These are phyloP conservation scores for Temnothorax unifasciatus DNA, from an alignment of 2,888 invertebrate genomes.

Conservation along the genomic window DNA sequence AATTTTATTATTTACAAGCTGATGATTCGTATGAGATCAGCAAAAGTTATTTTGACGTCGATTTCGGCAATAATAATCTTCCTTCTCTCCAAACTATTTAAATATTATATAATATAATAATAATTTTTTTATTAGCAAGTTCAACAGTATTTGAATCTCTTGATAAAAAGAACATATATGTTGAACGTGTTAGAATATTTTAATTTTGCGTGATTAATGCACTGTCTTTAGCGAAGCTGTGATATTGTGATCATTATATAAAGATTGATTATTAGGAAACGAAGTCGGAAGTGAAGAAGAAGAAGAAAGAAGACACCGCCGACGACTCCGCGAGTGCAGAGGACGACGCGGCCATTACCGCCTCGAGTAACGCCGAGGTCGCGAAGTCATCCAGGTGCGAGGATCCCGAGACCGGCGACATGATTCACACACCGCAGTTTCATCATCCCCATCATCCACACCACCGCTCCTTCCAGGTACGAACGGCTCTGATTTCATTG, in stretches of 20 bases:
- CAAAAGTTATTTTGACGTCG: background rate
- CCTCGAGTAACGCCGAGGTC: constrained; percentile 79
- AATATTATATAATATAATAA: constrained; percentile 11
- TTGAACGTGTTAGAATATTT: background rate
- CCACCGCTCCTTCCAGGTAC: constrained; percentile 91
- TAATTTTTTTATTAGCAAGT: background rate
- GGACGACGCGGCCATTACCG: constrained; percentile 78
- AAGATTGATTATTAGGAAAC: constrained; percentile 67
- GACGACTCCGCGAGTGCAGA: constrained; percentile 77
- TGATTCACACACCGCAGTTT: constrained; percentile 90
- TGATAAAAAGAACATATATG: background rate
- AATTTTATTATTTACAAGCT: background rate
- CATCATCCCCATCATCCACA: constrained; percentile 88
- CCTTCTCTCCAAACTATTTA: background rate
- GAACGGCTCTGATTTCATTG: constrained; percentile 68
- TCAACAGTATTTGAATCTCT: background rate
- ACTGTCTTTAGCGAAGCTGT: background rate
- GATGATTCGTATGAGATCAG: background rate
- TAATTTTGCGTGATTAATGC: constrained; percentile 1
- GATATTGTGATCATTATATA: constrained; percentile 36
- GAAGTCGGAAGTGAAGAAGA: constrained; percentile 75
- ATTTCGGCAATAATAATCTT: background rate
- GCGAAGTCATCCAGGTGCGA: constrained; percentile 84
- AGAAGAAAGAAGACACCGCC: constrained; percentile 64
- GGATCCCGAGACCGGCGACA: constrained; percentile 87